phyloP scores from a whole-genome alignment of 23 tunicate genomes.

The Diplosoma virens region DNA sequence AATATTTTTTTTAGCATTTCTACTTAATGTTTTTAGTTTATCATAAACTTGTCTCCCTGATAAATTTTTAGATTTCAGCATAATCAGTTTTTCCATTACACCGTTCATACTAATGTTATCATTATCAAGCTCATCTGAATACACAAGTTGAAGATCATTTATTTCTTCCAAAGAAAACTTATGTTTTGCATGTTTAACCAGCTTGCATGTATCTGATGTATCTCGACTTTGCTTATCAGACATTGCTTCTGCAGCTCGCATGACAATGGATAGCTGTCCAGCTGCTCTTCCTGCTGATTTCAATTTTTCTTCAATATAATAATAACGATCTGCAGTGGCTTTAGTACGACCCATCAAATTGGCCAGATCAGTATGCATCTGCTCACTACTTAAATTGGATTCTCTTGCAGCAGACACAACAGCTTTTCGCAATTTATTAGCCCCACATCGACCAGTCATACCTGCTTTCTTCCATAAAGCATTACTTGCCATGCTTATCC shows the following conservation, averaged over 20 bases:
- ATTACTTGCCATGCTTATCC: background rate
- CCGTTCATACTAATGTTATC: no score
- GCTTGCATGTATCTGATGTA: no score
- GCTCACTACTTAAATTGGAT: background rate
- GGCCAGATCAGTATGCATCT: background rate
- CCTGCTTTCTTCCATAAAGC: background rate
- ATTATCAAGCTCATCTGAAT: no score
- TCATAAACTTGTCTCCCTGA: no score
- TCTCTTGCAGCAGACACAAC: slow-evolving; percentile 9
- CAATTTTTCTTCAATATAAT: slow-evolving; percentile 8
- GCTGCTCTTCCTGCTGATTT: background rate
- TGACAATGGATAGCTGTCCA: background rate
- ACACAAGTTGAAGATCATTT: no score
- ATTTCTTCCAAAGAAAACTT: no score
- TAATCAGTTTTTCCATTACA: no score
- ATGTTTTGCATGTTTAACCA: no score
- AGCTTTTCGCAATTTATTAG: slow-evolving; percentile 5
- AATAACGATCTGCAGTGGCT: background rate
- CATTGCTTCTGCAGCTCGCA: background rate
- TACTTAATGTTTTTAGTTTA: no score
- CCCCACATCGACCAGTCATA: background rate
- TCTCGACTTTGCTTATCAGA: no score
- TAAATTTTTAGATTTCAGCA: no score
- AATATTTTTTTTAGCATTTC: no score
- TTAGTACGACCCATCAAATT: background rate